Evolutionary conservation across 2,113 vertebrate species (phyloP).

Genomic region (Pandion haliaetus): DNA sequence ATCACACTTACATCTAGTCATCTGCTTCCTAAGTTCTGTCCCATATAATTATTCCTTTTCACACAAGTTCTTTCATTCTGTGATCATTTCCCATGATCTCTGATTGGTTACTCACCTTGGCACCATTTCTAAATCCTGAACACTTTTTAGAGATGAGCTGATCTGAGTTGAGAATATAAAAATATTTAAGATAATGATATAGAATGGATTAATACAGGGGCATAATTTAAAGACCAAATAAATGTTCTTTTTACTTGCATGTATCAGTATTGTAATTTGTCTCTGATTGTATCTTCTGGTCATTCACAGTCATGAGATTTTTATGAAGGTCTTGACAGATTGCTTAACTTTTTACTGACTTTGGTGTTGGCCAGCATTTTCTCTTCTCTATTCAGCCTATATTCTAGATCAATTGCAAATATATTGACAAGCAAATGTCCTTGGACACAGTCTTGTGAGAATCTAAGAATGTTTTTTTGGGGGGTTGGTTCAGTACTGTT

Average conservation of each 20-base stretch:
- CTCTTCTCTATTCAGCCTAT: not conserved
- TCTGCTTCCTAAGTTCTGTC: not conserved
- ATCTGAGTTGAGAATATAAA: not conserved
- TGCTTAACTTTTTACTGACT: not conserved
- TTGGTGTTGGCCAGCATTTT: not conserved
- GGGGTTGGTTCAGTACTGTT: not conserved
- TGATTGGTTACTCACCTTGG: not conserved
- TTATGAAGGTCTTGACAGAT: not conserved
- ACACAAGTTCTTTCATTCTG: not conserved
- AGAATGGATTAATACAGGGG: not conserved
- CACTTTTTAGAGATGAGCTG: not conserved
- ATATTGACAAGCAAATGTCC: not conserved
- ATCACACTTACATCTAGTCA: not conserved
- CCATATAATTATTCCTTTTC: not conserved
- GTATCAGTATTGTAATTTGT: not conserved
- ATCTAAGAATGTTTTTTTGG: not conserved
- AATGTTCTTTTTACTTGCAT: not conserved
- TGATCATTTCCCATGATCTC: not conserved
- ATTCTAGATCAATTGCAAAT: not conserved
- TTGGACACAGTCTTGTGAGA: not conserved
- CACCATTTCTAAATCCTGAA: not conserved
- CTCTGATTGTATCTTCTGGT: not conserved
- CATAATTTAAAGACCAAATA: not conserved
- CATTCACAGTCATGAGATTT: not conserved
- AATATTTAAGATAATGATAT: not conserved